Percentiles rank a stretch among this genome's conserved stretches.
These are phyloP conservation scores for Onychostruthus taczanowskii DNA, from an alignment of 2,113 vertebrate genomes.

Conservation along the genomic window DNA sequence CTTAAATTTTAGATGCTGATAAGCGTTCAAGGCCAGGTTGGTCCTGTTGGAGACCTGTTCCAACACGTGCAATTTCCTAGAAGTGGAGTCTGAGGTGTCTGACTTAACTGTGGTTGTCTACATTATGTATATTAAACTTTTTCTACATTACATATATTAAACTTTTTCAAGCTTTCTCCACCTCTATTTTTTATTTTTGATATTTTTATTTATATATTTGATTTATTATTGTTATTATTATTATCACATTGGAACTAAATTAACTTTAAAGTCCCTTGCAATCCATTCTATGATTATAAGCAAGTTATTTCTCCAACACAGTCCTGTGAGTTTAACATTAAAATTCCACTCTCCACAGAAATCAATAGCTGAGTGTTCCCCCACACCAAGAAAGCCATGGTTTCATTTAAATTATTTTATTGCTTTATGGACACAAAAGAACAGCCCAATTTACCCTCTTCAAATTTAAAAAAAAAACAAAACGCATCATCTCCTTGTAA, in stretches of 20 bases:
- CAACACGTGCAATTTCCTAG: background rate
- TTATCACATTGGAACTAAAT: background rate
- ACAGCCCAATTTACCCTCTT: background rate
- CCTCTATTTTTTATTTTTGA: background rate
- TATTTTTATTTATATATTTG: background rate
- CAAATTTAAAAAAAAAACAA: background rate
- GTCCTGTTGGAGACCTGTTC: background rate
- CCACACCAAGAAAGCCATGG: background rate
- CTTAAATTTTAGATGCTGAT: background rate
- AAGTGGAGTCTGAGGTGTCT: background rate
- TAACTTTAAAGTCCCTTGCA: background rate
- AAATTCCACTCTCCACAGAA: background rate
- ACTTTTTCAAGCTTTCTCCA: background rate
- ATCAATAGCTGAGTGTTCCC: background rate
- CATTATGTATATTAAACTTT: background rate
- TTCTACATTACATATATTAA: too few relatives aligned
- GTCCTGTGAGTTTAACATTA: background rate
- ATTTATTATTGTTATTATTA: background rate
- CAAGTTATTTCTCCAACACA: background rate
- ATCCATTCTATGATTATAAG: background rate
- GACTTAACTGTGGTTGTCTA: background rate
- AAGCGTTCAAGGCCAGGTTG: background rate
- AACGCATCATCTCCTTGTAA: too few relatives aligned
- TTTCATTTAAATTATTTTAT: background rate
- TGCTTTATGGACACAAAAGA: background rate